Conservation (phyloP, 1,140 invertebrate genomes). For the Drosophila sp. region DNA sequence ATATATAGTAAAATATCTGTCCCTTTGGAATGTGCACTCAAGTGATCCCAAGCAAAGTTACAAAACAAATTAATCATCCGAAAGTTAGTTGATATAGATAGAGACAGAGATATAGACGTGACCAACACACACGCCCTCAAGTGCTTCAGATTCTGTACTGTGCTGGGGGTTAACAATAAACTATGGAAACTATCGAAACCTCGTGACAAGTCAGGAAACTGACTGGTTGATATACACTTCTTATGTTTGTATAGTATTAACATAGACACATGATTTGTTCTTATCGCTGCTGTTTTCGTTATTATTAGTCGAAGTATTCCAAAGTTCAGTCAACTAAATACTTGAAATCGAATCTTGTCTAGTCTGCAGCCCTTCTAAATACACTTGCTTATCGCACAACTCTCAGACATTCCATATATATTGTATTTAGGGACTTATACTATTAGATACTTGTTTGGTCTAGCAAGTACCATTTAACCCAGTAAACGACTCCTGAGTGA, state of each 20-base stretch:
- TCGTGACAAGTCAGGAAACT: slow-evolving; percentile 18
- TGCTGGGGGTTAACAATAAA: slow-evolving; percentile 2
- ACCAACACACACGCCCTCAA: slow-evolving; percentile 3
- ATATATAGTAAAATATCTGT: neutral
- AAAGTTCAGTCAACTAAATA: slow-evolving; percentile 19
- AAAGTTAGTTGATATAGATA: slow-evolving; percentile 8
- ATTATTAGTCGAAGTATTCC: slow-evolving; percentile 1
- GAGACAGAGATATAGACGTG: no score
- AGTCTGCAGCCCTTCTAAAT: slow-evolving; percentile 11
- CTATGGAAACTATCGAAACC: neutral
- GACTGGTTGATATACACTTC: neutral
- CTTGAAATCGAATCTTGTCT: slow-evolving; percentile 17
- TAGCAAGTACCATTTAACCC: slow-evolving; percentile 17
- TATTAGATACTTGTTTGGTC: neutral
- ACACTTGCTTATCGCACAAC: slow-evolving; percentile 20
- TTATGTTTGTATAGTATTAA: neutral
- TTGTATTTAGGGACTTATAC: slow-evolving; percentile 2
- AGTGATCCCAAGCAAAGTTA: slow-evolving; percentile 1
- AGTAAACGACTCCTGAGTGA: slow-evolving; percentile 13
- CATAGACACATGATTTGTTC: slow-evolving; percentile 18
- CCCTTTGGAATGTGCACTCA: slow-evolving; percentile 9
- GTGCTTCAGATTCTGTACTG: slow-evolving; percentile 24
- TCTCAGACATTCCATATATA: slow-evolving; percentile 17
- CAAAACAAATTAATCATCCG: slow-evolving; percentile 41
- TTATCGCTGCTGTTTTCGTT: slow-evolving; percentile 21